Conservation (phyloP, 2,113 vertebrate genomes). For the Prunella himalayana region DNA sequence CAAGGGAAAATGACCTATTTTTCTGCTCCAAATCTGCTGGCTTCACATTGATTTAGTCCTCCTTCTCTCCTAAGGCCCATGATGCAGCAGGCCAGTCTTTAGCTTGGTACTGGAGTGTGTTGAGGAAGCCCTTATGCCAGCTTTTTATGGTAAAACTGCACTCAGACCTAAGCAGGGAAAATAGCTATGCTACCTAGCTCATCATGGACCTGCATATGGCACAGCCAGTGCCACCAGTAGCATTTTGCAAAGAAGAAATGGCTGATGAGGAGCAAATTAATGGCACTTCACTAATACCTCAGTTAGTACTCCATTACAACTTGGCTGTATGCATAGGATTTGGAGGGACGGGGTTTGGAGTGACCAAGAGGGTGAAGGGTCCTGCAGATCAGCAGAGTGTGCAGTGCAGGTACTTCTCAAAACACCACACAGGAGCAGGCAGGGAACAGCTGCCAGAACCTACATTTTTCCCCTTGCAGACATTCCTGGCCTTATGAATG, state of each 20-base stretch:
- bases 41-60: background rate
- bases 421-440: background rate
- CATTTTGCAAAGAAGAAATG: background rate
- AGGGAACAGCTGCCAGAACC: background rate
- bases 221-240: background rate
- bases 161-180: background rate
- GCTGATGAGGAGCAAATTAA: background rate
- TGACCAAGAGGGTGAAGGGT: background rate
- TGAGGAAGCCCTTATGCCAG: background rate
- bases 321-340: rapidly evolving
- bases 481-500: background rate
- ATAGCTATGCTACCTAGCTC: background rate
- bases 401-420: background rate
- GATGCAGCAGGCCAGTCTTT: background rate
- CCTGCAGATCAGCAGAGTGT: background rate
- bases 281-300: background rate
- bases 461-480: background rate
- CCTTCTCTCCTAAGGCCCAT: background rate
- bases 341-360: rapidly evolving
- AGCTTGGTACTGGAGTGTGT: background rate
- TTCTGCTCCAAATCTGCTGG: background rate
- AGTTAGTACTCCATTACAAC: background rate
- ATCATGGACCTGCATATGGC: rapidly evolving
- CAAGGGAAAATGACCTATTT: background rate
- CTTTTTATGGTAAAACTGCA: background rate